Conservation (phyloP, 2,113 vertebrate genomes). For the Trinectes maculatus region DNA sequence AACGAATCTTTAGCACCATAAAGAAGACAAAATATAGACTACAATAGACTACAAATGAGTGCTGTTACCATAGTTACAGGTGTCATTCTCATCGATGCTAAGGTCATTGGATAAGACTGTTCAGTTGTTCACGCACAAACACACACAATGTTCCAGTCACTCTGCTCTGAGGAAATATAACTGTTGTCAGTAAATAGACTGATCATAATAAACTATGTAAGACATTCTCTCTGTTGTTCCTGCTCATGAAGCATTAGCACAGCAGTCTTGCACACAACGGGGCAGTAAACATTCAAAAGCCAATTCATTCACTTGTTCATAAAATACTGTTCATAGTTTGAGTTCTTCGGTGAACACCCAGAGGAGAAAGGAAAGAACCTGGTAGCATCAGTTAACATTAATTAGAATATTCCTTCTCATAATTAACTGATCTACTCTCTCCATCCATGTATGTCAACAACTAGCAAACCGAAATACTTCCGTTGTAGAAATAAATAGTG, state of each 20-base stretch:
- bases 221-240: neutral
- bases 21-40: neutral
- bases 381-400: too few relatives aligned
- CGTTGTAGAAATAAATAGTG: neutral
- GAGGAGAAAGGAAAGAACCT: too few relatives aligned
- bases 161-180: neutral
- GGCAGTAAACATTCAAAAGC: too few relatives aligned
- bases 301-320: too few relatives aligned
- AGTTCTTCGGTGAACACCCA: too few relatives aligned
- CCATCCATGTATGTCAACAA: neutral
- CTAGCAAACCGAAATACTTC: neutral
- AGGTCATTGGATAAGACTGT: neutral
- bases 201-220: neutral
- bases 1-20: neutral
- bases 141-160: neutral
- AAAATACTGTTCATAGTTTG: too few relatives aligned
- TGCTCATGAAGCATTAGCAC: too few relatives aligned
- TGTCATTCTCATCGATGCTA: neutral
- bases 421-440: too few relatives aligned
- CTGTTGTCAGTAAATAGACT: neutral
- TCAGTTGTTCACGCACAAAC: neutral
- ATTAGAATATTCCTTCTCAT: too few relatives aligned
- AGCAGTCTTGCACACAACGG: too few relatives aligned
- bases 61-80: slow-evolving; percentile 4
- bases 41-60: neutral